Evolutionary conservation across 2,797 vertebrate genomes (phyloP).

Genomic region (Brachyalestes nurse): DNA sequence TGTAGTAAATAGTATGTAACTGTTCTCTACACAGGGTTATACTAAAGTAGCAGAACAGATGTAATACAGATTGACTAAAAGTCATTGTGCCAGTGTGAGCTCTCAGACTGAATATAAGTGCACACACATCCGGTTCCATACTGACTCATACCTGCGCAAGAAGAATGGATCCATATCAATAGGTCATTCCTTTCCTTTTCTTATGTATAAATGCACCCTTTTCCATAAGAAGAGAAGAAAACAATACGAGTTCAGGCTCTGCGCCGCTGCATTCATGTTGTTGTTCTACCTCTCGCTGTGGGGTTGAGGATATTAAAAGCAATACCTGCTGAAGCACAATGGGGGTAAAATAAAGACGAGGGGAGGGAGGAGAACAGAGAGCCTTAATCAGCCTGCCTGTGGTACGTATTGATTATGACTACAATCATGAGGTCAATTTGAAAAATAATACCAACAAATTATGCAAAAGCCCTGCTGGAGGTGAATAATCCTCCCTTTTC

Average conservation of each 20-base stretch:
- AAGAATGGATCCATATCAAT: not conserved
- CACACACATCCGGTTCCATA: not conserved
- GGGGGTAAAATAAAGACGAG: slow-evolving; percentile 53
- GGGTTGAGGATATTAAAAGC: slow-evolving; percentile 57
- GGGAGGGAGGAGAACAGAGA: slow-evolving; percentile 47
- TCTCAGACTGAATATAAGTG: not conserved
- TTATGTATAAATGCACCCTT: slow-evolving; percentile 21
- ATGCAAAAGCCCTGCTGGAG: slow-evolving; percentile 82
- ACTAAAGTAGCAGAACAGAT: not conserved
- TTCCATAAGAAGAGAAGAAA: not conserved
- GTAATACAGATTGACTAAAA: not conserved
- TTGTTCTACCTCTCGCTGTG: slow-evolving; percentile 62
- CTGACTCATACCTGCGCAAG: not conserved
- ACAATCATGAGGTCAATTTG: slow-evolving; percentile 87
- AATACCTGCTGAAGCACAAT: slow-evolving; percentile 60
- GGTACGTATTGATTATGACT: slow-evolving; percentile 85
- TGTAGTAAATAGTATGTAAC: too few species aligned
- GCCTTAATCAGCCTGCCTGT: slow-evolving; percentile 69
- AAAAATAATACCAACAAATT: slow-evolving; percentile 87
- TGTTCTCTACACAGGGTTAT: too few species aligned
- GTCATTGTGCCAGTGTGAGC: not conserved
- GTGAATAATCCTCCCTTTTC: slow-evolving; percentile 84
- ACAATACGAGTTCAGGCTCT: slow-evolving; percentile 27
- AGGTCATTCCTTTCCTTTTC: slow-evolving; percentile 16
- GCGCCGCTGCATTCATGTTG: slow-evolving; percentile 36